A percentile compares a stretch with the other conserved stretches of the same genome.
phyloP scores from a whole-genome alignment of 2,888 invertebrate species.

The Chymomyza fuscimana region DNA sequence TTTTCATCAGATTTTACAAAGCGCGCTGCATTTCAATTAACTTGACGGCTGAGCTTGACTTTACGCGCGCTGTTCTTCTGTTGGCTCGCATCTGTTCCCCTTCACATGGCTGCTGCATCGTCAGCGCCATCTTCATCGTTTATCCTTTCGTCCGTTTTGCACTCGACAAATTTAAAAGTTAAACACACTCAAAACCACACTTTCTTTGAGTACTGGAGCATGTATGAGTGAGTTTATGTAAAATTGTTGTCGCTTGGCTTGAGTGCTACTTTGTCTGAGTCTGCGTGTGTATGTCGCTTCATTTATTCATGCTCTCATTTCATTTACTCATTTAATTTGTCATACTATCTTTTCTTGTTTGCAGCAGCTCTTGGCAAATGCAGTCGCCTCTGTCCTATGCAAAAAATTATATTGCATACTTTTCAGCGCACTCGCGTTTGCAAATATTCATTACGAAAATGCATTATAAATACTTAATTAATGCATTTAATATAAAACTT shows the following conservation, averaged over 20 bases:
- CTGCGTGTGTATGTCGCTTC: constrained; percentile 12
- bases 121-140: neutral
- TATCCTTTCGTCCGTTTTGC: neutral
- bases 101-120: too few relatives aligned
- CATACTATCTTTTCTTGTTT: constrained; percentile 12
- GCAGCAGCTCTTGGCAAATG: neutral
- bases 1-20: constrained; percentile 38
- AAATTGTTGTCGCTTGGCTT: constrained; percentile 1
- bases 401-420: neutral
- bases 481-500: neutral
- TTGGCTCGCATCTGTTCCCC: neutral
- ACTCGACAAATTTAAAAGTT: constrained; percentile 34
- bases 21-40: constrained; percentile 63
- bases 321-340: constrained; percentile 44
- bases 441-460: neutral
- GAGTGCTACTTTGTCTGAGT: neutral
- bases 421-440: neutral
- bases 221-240: neutral
- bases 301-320: constrained; percentile 42
- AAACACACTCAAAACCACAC: constrained; percentile 35
- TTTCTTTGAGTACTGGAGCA: neutral
- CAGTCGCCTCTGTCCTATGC: neutral
- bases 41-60: constrained; percentile 38
- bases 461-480: neutral
- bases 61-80: neutral